These are phyloP conservation scores for Incurvaria masculella DNA, from an alignment of 2,888 invertebrate genomes.

Conservation along the genomic window DNA sequence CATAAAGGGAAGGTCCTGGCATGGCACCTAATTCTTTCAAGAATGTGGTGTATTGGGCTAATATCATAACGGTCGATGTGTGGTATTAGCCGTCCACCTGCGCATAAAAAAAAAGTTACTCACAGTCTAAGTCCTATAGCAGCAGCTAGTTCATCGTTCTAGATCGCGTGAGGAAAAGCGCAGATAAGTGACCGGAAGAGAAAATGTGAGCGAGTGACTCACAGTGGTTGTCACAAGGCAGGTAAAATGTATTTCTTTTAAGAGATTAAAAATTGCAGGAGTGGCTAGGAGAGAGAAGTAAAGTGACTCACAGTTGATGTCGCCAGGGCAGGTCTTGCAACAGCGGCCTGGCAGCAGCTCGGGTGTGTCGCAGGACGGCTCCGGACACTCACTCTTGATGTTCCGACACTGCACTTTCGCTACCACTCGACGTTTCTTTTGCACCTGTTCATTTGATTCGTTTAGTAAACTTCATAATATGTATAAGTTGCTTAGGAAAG, in stretches of 20 bases:
- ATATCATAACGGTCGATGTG: too few species aligned
- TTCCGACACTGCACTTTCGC: constrained; percentile 89
- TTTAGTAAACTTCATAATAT: too few species aligned
- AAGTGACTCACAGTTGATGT: constrained; percentile 62
- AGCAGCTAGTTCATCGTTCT: too few species aligned
- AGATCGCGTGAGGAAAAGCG: too few species aligned
- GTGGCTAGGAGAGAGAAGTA: constrained; percentile 2
- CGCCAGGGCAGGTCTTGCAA: constrained; percentile 89
- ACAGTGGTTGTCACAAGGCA: not conserved
- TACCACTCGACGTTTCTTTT: constrained; percentile 81
- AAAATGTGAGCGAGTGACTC: not conserved
- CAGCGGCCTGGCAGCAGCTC: constrained; percentile 81
- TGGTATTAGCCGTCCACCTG: too few species aligned
- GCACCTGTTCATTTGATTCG: constrained; percentile 73
- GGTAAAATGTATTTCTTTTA: not conserved
- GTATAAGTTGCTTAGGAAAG: too few species aligned
- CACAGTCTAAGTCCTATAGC: too few species aligned
- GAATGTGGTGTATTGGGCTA: too few species aligned
- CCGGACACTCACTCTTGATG: constrained; percentile 90
- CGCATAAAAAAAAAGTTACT: too few species aligned
- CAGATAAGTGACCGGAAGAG: too few species aligned
- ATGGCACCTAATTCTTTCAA: too few species aligned
- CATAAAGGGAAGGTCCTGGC: too few species aligned
- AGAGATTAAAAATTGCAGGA: not conserved
- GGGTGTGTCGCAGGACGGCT: constrained; percentile 82